A percentile compares a stretch with the other conserved stretches of the same genome.
phyloP scores from a whole-genome alignment of 2,113 vertebrate genomes.

The Lampris megalopsis region DNA sequence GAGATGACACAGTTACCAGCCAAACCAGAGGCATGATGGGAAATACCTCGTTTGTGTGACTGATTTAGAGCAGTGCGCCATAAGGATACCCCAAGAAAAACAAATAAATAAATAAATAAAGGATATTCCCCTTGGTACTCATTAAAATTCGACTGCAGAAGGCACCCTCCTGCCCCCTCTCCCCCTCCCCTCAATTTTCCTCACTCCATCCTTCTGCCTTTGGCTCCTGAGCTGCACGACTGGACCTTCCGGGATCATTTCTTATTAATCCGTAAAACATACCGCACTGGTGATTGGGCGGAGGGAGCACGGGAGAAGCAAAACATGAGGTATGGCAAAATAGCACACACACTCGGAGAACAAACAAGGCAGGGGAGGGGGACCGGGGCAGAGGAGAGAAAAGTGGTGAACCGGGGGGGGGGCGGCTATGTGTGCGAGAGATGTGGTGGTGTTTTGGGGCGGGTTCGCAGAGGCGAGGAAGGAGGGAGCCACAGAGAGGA shows the following conservation, averaged over 20 bases:
- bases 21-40: conserved; percentile 84
- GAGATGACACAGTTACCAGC: conserved; percentile 79
- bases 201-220: conserved; percentile 73
- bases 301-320: conserved; percentile 83
- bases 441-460: conserved; percentile 34
- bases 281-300: conserved; percentile 78
- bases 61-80: conserved; percentile 81
- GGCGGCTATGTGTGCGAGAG: conserved; percentile 66
- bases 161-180: conserved; percentile 53
- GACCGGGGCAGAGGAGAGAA: conserved; percentile 40
- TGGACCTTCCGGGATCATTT: conserved; percentile 83
- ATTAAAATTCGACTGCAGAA: conserved; percentile 85
- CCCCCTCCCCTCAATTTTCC: conserved; percentile 51
- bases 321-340: conserved; percentile 84
- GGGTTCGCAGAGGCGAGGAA: conserved; percentile 24
- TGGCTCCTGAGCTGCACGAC: conserved; percentile 70
- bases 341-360: conserved; percentile 72
- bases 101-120: conserved; percentile 5
- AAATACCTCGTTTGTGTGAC: conserved; percentile 85
- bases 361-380: conserved; percentile 41
- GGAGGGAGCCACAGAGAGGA: conserved; percentile 18
- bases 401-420: conserved; percentile 77
- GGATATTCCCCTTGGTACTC: conserved; percentile 87
- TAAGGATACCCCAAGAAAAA: conserved; percentile 79
- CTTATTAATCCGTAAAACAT: conserved; percentile 92